phyloP scores from a whole-genome alignment of 2,888 invertebrate genomes.

The Harpagoxenus sublaevis region DNA sequence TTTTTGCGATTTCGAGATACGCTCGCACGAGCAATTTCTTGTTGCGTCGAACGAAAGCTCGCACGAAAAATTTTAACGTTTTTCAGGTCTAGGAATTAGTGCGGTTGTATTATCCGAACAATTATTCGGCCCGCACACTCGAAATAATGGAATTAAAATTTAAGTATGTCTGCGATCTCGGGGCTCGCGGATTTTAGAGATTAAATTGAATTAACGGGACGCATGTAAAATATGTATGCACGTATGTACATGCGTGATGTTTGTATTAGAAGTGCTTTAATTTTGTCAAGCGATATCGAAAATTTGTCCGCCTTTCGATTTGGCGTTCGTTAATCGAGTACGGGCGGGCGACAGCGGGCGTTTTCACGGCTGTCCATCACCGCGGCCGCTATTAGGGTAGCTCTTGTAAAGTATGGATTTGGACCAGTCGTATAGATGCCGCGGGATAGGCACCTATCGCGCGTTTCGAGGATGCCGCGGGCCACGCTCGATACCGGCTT shows the following conservation, averaged over 20 bases:
- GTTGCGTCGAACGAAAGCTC: not conserved
- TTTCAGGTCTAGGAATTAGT: not conserved
- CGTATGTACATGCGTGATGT: not conserved
- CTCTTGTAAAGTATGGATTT: constrained; percentile 72
- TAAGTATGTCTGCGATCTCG: not conserved
- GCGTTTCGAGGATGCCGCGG: constrained; percentile 70
- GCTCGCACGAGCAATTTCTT: not conserved
- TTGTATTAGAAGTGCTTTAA: constrained; percentile 43
- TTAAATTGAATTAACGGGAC: constrained; percentile 40
- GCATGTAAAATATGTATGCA: not conserved
- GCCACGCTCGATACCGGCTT: constrained; percentile 78
- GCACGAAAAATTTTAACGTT: not conserved
- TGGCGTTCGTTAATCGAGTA: constrained; percentile 59
- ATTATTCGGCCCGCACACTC: not conserved
- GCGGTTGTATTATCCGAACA: not conserved
- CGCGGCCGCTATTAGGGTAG: constrained; percentile 50
- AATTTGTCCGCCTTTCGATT: constrained; percentile 42
- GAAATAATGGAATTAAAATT: not conserved
- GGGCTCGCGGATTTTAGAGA: constrained; percentile 1
- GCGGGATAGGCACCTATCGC: constrained; percentile 68
- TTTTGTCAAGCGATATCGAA: constrained; percentile 57
- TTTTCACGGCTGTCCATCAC: constrained; percentile 48
- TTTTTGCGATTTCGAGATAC: constrained; percentile 24
- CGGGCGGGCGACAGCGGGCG: constrained; percentile 51
- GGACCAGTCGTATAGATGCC: constrained; percentile 54